Evolutionary conservation across 2,797 vertebrate genomes (phyloP).

Genomic region (Percopsis omiscomaycus): DNA sequence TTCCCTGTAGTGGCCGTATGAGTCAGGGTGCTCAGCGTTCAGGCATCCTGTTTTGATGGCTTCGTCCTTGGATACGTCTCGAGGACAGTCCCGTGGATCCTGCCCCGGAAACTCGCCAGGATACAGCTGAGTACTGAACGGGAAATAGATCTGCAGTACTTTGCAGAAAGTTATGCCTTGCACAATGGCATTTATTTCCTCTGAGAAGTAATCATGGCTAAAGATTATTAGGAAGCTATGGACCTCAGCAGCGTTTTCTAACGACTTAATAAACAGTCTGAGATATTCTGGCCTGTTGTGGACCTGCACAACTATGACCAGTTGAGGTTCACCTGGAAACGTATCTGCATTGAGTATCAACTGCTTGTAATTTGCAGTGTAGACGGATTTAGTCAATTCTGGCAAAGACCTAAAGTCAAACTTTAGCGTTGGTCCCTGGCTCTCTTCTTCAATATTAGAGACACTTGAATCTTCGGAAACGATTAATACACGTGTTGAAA

Average conservation of each 20-base stretch:
- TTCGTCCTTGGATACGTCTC: slow-evolving; percentile 69
- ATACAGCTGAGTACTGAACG: slow-evolving; percentile 81
- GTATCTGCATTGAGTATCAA: slow-evolving; percentile 62
- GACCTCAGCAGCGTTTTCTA: slow-evolving; percentile 67
- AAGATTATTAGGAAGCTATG: slow-evolving; percentile 76
- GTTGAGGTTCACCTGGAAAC: slow-evolving; percentile 68
- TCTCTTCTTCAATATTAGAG: not conserved
- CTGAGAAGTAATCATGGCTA: slow-evolving; percentile 79
- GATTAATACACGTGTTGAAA: slow-evolving; percentile 52
- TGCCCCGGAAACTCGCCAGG: slow-evolving; percentile 79
- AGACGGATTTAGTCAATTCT: slow-evolving; percentile 64
- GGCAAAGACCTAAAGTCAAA: slow-evolving; percentile 57
- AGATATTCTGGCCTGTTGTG: slow-evolving; percentile 80
- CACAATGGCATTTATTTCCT: slow-evolving; percentile 74
- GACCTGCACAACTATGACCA: slow-evolving; percentile 80
- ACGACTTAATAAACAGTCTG: slow-evolving; percentile 71
- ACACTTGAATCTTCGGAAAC: not conserved
- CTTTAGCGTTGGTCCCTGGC: slow-evolving; percentile 3
- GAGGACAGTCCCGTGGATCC: slow-evolving; percentile 73
- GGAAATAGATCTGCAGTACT: slow-evolving; percentile 82
- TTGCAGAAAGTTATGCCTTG: slow-evolving; percentile 78
- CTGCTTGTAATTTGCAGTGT: slow-evolving; percentile 73
- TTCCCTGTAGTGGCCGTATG: slow-evolving; percentile 81
- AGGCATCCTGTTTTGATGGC: slow-evolving; percentile 72
- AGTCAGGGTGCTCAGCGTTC: slow-evolving; percentile 78